phyloP scores from a whole-genome alignment of 2,888 invertebrate species.

The Ctenicera cuprea region DNA sequence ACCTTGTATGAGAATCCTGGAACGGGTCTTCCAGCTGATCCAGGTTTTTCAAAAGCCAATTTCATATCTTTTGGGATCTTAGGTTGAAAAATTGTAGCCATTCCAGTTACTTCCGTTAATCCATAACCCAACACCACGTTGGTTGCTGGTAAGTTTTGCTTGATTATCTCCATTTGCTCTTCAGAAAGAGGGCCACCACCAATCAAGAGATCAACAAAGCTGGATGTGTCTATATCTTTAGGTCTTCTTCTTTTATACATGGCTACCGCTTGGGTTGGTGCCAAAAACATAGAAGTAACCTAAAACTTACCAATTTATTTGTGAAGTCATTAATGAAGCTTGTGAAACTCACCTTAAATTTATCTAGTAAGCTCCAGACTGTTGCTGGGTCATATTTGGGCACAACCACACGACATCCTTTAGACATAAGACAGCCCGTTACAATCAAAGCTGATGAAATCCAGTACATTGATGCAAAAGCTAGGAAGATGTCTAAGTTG shows the following conservation, averaged over 20 bases:
- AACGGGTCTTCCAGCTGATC: conserved; percentile 51
- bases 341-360: conserved; percentile 29
- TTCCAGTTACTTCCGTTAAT: conserved; percentile 63
- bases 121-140: conserved; percentile 65
- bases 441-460: conserved; percentile 60
- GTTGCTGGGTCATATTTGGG: conserved; percentile 52
- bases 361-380: conserved; percentile 27
- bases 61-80: conserved; percentile 3
- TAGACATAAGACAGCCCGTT: conserved; percentile 52
- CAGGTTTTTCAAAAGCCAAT: background rate
- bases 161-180: conserved; percentile 59
- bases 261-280: conserved; percentile 61
- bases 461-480: conserved; percentile 63
- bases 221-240: conserved; percentile 64
- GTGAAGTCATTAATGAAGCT: background rate
- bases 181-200: conserved; percentile 63
- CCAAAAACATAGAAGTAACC: conserved; percentile 55
- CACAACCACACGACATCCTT: conserved; percentile 59
- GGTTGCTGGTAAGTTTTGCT: conserved; percentile 67
- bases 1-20: conserved; percentile 65
- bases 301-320: background rate
- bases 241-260: conserved; percentile 64
- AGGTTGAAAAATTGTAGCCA: background rate
- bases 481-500: conserved; percentile 26
- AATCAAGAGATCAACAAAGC: conserved; percentile 55